Evolutionary conservation across 2,113 vertebrate species (phyloP).

Genomic region (Pomatorhinus ruficollis): DNA sequence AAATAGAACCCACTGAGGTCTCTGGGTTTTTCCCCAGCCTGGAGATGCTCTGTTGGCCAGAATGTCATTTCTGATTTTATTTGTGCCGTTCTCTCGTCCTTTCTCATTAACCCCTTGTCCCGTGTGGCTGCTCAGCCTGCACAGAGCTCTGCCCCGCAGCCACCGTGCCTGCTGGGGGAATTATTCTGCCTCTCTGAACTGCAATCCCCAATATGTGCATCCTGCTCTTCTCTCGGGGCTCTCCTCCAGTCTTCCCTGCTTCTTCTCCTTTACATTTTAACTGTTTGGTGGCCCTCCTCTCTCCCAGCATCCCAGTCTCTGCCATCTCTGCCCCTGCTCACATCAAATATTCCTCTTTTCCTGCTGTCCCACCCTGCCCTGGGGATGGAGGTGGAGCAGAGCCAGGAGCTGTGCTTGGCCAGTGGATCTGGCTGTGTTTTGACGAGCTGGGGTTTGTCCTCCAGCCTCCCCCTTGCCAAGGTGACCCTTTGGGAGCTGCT

Average conservation of each 20-base stretch:
- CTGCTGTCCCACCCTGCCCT: background rate
- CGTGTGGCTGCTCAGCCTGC: background rate
- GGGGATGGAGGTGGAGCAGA: background rate
- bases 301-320: background rate
- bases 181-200: slow-evolving; percentile 35
- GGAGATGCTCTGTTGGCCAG: slow-evolving; percentile 30
- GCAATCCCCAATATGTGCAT: background rate
- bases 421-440: background rate
- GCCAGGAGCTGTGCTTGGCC: background rate
- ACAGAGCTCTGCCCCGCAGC: slow-evolving; percentile 37
- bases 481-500: background rate
- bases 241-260: background rate
- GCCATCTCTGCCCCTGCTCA: background rate
- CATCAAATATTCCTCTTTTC: background rate
- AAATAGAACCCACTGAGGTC: slow-evolving; percentile 56
- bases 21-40: slow-evolving; percentile 51
- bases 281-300: background rate
- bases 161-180: background rate
- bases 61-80: slow-evolving; percentile 45
- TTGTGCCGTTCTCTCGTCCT: slow-evolving; percentile 7
- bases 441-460: background rate
- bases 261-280: background rate
- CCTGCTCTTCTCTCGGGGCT: background rate
- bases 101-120: slow-evolving; percentile 55
- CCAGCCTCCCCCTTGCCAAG: background rate